These are phyloP conservation scores for Antheraea pernyi DNA, from an alignment of 1,140 invertebrate genomes.

Conservation along the genomic window DNA sequence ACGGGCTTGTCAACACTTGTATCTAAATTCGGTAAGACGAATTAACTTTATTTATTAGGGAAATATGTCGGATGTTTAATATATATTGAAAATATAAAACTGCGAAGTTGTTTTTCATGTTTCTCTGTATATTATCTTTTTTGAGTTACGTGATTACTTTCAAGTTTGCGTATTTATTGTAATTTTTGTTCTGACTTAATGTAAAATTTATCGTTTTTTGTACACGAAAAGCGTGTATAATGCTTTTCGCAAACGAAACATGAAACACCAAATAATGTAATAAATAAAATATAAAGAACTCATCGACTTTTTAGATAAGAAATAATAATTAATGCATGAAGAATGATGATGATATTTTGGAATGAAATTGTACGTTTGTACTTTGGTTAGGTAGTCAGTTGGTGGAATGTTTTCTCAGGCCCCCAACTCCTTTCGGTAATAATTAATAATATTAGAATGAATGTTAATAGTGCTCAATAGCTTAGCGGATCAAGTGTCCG, in stretches of 20 bases:
- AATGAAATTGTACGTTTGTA: conserved; percentile 49
- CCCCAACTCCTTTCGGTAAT: conserved; percentile 56
- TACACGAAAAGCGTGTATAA: conserved; percentile 8
- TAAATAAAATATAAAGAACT: conserved; percentile 42
- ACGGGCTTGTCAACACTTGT: not conserved
- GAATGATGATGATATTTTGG: conserved; percentile 62
- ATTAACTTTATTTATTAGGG: conserved; percentile 75
- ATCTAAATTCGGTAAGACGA: conserved; percentile 18
- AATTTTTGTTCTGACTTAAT: not conserved
- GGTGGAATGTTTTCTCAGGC: conserved; percentile 25
- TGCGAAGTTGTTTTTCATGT: conserved; percentile 26
- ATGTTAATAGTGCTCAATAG: conserved; percentile 75
- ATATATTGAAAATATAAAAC: conserved; percentile 22
- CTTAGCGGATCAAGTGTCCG: conserved; percentile 50
- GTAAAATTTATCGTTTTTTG: not conserved
- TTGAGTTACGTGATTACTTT: not conserved
- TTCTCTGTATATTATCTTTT: not conserved
- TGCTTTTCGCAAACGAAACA: conserved; percentile 66
- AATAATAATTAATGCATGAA: conserved; percentile 39
- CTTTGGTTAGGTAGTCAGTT: conserved; percentile 43
- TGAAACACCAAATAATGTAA: conserved; percentile 70
- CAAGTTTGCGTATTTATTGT: not conserved
- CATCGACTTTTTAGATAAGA: conserved; percentile 78
- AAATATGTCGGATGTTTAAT: conserved; percentile 61
- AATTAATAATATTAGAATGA: conserved; percentile 33